Evolutionary conservation across 2,888 invertebrate species (phyloP).

Genomic region (Pterostichus madidus): DNA sequence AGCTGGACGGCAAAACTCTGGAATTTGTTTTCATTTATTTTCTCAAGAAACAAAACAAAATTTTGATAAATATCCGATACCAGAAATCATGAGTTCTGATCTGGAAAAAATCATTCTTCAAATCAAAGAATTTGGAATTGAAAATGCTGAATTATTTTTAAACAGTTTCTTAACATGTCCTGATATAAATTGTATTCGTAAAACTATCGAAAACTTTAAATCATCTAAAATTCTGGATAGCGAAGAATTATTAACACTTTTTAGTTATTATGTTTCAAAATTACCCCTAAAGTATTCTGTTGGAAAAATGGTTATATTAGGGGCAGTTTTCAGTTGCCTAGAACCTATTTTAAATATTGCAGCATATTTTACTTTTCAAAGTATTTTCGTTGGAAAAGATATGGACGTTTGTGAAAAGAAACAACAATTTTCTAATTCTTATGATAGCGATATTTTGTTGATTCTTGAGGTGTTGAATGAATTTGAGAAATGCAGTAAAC

Average conservation of each 20-base stretch:
- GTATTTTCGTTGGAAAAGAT: constrained; percentile 6
- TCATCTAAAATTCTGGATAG: background rate
- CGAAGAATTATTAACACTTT: constrained; percentile 84
- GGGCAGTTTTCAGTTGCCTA: constrained; percentile 88
- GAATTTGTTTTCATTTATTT: constrained; percentile 89
- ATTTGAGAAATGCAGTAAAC: background rate
- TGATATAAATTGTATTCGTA: constrained; percentile 81
- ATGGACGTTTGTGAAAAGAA: background rate
- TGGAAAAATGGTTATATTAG: constrained; percentile 91
- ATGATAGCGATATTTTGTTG: constrained; percentile 22
- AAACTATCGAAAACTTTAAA: constrained; percentile 79
- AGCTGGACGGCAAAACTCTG: constrained; percentile 90
- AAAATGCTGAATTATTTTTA: constrained; percentile 83
- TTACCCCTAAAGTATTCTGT: constrained; percentile 91
- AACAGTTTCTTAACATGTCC: constrained; percentile 86
- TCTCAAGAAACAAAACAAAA: constrained; percentile 74
- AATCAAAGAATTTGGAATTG: constrained; percentile 86
- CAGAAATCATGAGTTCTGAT: constrained; percentile 88
- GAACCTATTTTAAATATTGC: constrained; percentile 91
- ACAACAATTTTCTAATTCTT: background rate
- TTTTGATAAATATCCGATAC: constrained; percentile 84
- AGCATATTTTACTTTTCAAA: constrained; percentile 81
- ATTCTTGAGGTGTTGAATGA: background rate
- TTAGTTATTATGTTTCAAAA: constrained; percentile 90
- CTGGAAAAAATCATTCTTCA: constrained; percentile 89